These are phyloP conservation scores for Eledone cirrhosa DNA, from an alignment of 2,888 invertebrate genomes.

Conservation along the genomic window DNA sequence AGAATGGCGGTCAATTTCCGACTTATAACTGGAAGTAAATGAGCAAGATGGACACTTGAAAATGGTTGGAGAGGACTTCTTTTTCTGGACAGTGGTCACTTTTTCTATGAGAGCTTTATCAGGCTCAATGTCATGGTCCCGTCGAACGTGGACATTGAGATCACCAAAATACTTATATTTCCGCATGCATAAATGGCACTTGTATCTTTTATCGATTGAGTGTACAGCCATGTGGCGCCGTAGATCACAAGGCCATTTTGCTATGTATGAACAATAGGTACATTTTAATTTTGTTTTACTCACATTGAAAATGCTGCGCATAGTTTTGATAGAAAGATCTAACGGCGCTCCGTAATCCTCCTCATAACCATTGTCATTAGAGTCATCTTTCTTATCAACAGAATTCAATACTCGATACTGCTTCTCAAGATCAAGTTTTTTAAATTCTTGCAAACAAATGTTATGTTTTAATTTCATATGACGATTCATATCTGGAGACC, in stretches of 20 bases:
- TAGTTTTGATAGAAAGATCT: slow-evolving; percentile 36
- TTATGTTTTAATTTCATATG: slow-evolving; percentile 64
- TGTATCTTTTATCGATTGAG: slow-evolving; percentile 60
- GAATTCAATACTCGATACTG: slow-evolving; percentile 26
- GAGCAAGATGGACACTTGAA: slow-evolving; percentile 77
- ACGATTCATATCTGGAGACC: slow-evolving; percentile 61
- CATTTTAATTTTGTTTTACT: slow-evolving; percentile 49
- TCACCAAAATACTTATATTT: slow-evolving; percentile 79
- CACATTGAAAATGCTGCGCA: background rate
- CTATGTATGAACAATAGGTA: slow-evolving; percentile 64
- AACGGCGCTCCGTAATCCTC: slow-evolving; percentile 34
- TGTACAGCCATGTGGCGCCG: slow-evolving; percentile 65
- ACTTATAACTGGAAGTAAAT: slow-evolving; percentile 66
- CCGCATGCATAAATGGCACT: slow-evolving; percentile 74
- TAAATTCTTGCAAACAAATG: slow-evolving; percentile 47
- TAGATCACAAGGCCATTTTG: slow-evolving; percentile 66
- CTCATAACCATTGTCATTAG: slow-evolving; percentile 30
- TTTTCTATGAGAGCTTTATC: slow-evolving; percentile 45
- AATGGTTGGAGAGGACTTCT: slow-evolving; percentile 51
- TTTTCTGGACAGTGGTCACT: slow-evolving; percentile 46
- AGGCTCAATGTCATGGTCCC: slow-evolving; percentile 72
- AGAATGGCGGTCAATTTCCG: slow-evolving; percentile 68
- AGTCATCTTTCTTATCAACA: slow-evolving; percentile 31
- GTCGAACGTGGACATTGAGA: slow-evolving; percentile 76
- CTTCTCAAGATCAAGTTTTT: slow-evolving; percentile 21